These are phyloP conservation scores for Schizothorax lantsangensis DNA, from an alignment of 2,797 vertebrate genomes.

Conservation along the genomic window DNA sequence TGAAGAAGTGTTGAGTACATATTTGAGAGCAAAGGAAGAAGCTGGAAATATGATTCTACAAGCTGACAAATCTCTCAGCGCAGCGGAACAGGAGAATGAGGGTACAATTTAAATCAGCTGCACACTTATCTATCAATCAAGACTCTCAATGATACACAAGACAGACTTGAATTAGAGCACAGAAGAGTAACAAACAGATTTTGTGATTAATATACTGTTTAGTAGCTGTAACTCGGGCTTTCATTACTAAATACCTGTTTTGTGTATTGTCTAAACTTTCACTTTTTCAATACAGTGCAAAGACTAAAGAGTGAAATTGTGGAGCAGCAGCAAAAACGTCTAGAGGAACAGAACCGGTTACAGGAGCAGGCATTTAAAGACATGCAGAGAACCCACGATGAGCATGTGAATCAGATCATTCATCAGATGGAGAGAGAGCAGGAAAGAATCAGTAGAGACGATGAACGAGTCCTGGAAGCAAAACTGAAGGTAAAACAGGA, in stretches of 20 bases:
- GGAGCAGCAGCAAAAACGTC: constrained; percentile 27
- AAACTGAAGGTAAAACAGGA: constrained; percentile 51
- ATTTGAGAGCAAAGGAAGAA: constrained; percentile 45
- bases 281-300: constrained; percentile 33
- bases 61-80: constrained; percentile 49
- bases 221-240: background rate
- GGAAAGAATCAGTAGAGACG: constrained; percentile 44
- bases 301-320: constrained; percentile 23
- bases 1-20: constrained; percentile 55
- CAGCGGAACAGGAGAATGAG: constrained; percentile 31
- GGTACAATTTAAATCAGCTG: constrained; percentile 25
- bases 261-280: background rate
- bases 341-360: constrained; percentile 38
- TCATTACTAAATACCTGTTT: background rate
- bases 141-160: background rate
- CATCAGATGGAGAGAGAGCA: constrained; percentile 37
- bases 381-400: constrained; percentile 43
- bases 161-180: background rate
- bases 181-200: background rate
- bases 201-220: background rate
- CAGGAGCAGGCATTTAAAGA: constrained; percentile 22
- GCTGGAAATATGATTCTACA: constrained; percentile 48
- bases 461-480: constrained; percentile 47
- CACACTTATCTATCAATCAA: background rate
- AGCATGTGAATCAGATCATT: constrained; percentile 37